Conservation (phyloP, 2,888 invertebrate species). For the Baccha elongata region DNA sequence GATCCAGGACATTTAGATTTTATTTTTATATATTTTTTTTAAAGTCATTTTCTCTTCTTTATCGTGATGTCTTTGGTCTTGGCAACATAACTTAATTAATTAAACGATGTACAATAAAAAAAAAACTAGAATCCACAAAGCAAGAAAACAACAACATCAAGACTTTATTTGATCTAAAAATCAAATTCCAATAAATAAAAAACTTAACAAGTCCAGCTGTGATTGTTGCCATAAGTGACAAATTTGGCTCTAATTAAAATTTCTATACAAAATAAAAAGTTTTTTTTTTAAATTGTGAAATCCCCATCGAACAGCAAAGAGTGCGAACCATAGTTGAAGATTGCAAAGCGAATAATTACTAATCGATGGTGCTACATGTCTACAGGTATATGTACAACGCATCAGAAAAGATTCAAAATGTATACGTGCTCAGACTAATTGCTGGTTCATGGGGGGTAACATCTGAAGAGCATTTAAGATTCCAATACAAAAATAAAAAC, state of each 20-base stretch:
- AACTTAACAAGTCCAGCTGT: conserved; percentile 35
- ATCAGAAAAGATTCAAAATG: conserved; percentile 39
- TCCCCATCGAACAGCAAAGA: conserved; percentile 19
- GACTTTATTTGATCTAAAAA: conserved; percentile 24
- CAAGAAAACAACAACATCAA: conserved; percentile 10
- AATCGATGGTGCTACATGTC: conserved; percentile 67
- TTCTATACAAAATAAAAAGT: conserved; percentile 68
- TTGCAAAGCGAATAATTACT: conserved; percentile 74
- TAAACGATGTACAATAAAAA: conserved; percentile 60
- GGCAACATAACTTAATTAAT: conserved; percentile 70
- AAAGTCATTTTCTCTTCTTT: conserved; percentile 10
- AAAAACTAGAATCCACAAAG: conserved; percentile 12
- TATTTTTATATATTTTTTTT: background rate
- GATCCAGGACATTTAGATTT: conserved; percentile 42
- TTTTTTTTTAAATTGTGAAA: conserved; percentile 68
- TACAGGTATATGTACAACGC: conserved; percentile 16
- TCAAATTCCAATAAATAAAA: background rate
- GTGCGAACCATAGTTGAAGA: conserved; percentile 53
- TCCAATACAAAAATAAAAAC: conserved; percentile 10
- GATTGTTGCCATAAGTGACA: conserved; percentile 73
- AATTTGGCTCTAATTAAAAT: conserved; percentile 76
- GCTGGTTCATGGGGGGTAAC: conserved; percentile 35
- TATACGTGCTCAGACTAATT: conserved; percentile 68
- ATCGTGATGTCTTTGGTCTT: conserved; percentile 1
- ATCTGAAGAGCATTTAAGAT: background rate